Conservation (phyloP, 2,888 invertebrate genomes). For the Pollenia labialis region DNA sequence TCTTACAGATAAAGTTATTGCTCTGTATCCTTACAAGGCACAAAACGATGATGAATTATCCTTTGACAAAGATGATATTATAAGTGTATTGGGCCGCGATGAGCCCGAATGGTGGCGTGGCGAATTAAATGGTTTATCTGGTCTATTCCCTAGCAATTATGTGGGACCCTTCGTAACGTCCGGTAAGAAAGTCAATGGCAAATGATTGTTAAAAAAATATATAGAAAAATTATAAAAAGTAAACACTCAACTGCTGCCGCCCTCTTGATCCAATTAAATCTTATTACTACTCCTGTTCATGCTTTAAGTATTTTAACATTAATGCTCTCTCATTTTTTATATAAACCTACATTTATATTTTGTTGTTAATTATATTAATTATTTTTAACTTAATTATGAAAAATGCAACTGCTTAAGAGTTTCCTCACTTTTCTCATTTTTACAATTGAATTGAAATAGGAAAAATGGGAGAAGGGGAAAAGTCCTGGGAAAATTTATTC, state of each 20-base stretch:
- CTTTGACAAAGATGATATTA: constrained; percentile 96
- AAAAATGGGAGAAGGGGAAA: no score
- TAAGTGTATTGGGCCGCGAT: constrained; percentile 94
- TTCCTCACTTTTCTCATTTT: no score
- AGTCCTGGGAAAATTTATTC: no score
- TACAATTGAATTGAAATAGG: no score
- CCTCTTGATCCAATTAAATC: constrained; percentile 48
- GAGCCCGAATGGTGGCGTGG: constrained; percentile 99
- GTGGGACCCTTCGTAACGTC: constrained; percentile 88
- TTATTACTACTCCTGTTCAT: constrained; percentile 28
- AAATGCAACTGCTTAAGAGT: no score
- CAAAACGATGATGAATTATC: constrained; percentile 97
- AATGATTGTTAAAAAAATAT: constrained; percentile 71
- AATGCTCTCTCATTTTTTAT: constrained; percentile 63
- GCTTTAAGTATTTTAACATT: constrained; percentile 62
- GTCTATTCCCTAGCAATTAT: constrained; percentile 98
- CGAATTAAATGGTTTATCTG: constrained; percentile 94
- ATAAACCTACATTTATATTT: constrained; percentile 28
- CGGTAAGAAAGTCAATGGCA: constrained; percentile 83
- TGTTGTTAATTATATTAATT: constrained; percentile 46
- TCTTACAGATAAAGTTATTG: constrained; percentile 92
- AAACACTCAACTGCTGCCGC: constrained; percentile 39
- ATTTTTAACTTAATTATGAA: not conserved
- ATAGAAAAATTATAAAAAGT: not conserved
- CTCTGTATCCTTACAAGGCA: constrained; percentile 96